These are phyloP conservation scores for Diprion similis DNA, from an alignment of 1,140 invertebrate species.

Conservation along the genomic window DNA sequence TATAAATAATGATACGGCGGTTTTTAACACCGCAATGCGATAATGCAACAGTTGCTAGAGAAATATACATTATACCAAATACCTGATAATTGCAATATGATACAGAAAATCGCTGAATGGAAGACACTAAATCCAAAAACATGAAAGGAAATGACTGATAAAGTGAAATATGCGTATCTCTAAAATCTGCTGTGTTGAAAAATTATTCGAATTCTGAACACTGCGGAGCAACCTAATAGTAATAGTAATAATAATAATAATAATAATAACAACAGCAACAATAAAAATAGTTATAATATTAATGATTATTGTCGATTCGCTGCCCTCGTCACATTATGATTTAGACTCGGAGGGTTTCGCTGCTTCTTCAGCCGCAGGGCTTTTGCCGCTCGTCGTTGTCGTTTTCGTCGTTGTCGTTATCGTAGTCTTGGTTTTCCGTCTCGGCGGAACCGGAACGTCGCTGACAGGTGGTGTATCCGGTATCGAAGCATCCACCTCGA, in stretches of 20 bases:
- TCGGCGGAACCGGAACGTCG: constrained; percentile 54
- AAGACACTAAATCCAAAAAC: too few species aligned
- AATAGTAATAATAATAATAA: too few species aligned
- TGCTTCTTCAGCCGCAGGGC: neutral
- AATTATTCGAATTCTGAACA: neutral
- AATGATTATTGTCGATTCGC: neutral
- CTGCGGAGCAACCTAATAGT: neutral
- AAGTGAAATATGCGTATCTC: too few species aligned
- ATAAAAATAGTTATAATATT: neutral
- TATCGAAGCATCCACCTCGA: constrained; percentile 42
- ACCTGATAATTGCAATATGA: too few species aligned
- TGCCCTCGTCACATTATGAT: constrained; percentile 17
- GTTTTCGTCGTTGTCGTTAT: constrained; percentile 33
- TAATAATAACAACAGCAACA: neutral
- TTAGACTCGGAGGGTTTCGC: constrained; percentile 30
- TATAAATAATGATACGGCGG: too few species aligned
- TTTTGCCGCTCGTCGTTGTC: constrained; percentile 33
- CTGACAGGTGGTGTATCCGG: constrained; percentile 48
- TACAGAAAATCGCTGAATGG: too few species aligned
- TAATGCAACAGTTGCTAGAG: too few species aligned
- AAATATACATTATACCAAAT: too few species aligned
- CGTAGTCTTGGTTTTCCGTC: constrained; percentile 50
- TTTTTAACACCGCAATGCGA: too few species aligned
- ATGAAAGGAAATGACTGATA: too few species aligned
- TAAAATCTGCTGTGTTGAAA: too few species aligned